These are phyloP conservation scores for Anguilla megastoma DNA, from an alignment of 2,797 vertebrate species.

Conservation along the genomic window DNA sequence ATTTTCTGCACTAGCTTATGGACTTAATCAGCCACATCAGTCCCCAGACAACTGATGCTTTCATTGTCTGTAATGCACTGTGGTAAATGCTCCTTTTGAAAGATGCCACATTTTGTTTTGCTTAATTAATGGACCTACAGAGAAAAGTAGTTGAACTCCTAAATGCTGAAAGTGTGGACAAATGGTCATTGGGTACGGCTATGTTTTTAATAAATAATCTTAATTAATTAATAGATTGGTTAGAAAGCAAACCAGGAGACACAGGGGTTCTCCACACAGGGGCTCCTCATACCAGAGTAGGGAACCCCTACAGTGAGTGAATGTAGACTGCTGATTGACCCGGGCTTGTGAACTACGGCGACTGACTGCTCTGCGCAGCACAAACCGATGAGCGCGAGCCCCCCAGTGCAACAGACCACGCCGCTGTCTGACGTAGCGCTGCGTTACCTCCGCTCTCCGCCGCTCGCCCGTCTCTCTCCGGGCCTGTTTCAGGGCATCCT, in stretches of 20 bases:
- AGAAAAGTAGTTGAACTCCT: neutral
- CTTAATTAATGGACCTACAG: neutral
- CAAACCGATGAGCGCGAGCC: too few relatives aligned
- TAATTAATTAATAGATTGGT: neutral
- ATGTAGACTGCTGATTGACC: neutral
- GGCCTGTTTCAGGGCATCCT: slow-evolving; percentile 72
- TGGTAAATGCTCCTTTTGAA: neutral
- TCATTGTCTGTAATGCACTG: neutral
- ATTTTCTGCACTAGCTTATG: neutral
- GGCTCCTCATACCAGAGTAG: neutral
- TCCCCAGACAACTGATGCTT: neutral
- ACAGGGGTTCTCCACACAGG: too few relatives aligned
- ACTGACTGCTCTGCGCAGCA: neutral
- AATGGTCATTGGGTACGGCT: neutral
- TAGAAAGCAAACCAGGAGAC: neutral
- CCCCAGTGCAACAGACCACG: neutral
- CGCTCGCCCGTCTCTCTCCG: slow-evolving; percentile 47
- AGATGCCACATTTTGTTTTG: neutral
- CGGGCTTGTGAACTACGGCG: neutral
- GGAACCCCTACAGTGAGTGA: neutral
- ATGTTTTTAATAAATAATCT: too few relatives aligned
- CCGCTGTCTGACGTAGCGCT: neutral
- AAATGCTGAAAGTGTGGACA: neutral
- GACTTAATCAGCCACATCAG: neutral
- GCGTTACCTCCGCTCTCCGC: slow-evolving; percentile 26